phyloP scores from a whole-genome alignment of 2,888 invertebrate genomes.

The Dasypolia templi region DNA sequence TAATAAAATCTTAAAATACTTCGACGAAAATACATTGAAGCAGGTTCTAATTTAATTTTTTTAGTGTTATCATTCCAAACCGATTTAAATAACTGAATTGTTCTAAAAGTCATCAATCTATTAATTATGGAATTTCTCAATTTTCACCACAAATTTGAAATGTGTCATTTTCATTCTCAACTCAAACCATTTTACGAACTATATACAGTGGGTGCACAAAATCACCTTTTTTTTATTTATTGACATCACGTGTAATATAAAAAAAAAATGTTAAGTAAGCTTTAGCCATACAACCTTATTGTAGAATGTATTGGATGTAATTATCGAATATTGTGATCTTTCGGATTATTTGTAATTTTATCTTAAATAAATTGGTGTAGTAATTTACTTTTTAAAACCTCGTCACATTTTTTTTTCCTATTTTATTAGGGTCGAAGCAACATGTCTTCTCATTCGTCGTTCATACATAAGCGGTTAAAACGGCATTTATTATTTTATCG shows the following conservation, averaged over 20 bases:
- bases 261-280: background rate
- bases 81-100: background rate
- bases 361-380: conserved; percentile 34
- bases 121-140: background rate
- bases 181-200: background rate
- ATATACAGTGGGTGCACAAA: background rate
- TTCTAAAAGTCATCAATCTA: background rate
- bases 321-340: conserved; percentile 1
- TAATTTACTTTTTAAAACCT: background rate
- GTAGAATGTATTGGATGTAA: conserved; percentile 7
- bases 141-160: background rate
- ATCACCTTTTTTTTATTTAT: background rate
- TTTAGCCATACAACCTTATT: background rate
- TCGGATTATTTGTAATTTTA: conserved; percentile 10
- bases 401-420: background rate
- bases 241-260: background rate
- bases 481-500: no score
- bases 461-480: no score
- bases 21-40: background rate
- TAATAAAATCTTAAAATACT: conserved; percentile 17
- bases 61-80: background rate
- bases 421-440: no score
- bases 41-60: background rate
- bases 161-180: background rate
- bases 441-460: no score